Conservation (phyloP, 2,797 vertebrate genomes). For the Acridotheres tristis region DNA sequence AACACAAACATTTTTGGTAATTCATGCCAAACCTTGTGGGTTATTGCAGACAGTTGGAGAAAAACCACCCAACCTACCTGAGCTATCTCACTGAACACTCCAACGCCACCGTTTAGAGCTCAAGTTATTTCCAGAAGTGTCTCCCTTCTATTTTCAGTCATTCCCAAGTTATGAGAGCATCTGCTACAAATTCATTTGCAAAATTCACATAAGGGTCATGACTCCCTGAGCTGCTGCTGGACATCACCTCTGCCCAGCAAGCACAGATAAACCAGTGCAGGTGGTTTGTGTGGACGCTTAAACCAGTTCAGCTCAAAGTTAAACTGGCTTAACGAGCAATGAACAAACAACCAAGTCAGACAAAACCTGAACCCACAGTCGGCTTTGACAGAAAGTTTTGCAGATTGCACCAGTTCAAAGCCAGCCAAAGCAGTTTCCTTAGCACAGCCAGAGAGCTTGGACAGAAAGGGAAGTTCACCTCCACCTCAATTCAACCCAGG, state of each 20-base stretch:
- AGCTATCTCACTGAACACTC: not conserved
- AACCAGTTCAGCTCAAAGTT: not conserved
- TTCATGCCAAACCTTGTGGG: not conserved
- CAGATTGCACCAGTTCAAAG: not conserved
- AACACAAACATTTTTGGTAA: not conserved
- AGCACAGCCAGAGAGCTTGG: not conserved
- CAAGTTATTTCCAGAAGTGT: not conserved
- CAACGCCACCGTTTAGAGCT: not conserved
- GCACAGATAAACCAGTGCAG: slow-evolving; percentile 2
- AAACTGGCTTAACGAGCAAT: not conserved
- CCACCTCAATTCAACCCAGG: fast-evolving
- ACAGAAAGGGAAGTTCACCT: not conserved
- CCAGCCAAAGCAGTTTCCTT: not conserved
- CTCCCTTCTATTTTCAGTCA: not conserved
- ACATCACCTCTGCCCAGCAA: not conserved
- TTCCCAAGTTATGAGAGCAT: not conserved
- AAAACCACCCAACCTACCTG: not conserved
- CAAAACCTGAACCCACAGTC: not conserved
- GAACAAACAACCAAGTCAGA: not conserved
- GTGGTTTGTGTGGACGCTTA: not conserved
- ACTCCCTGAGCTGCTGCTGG: slow-evolving; percentile 55
- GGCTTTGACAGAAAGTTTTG: not conserved
- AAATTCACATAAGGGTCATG: not conserved
- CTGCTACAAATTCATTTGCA: not conserved
- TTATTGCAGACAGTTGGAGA: not conserved